A percentile compares a stretch with the other conserved stretches of the same genome.
Conservation (phyloP, 2,888 invertebrate genomes). For the Teleiodes luculella region DNA sequence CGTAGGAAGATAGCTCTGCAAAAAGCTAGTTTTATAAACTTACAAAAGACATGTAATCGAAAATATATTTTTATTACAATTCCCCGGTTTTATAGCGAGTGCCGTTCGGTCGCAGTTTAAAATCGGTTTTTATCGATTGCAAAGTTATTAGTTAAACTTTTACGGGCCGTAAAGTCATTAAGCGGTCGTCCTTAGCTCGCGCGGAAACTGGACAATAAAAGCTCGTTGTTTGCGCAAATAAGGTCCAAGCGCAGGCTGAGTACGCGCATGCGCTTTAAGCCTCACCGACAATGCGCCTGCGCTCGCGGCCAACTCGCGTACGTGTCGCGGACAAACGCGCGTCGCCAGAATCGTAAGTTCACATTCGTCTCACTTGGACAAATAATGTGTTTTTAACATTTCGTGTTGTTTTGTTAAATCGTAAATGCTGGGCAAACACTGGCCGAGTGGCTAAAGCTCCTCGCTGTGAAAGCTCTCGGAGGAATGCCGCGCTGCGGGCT, state of each 20-base stretch:
- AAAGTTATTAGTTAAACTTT: slow-evolving; percentile 49
- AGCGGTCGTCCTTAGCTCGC: slow-evolving; percentile 8
- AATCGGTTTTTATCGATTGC: slow-evolving; percentile 34
- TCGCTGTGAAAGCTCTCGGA: slow-evolving; percentile 55
- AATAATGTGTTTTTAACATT: slow-evolving; percentile 79
- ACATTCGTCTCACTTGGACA: slow-evolving; percentile 76
- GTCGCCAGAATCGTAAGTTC: slow-evolving; percentile 66
- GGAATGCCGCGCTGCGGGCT: slow-evolving; percentile 40
- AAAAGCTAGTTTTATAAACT: no score
- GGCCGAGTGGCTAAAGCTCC: slow-evolving; percentile 45
- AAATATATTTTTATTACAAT: background rate
- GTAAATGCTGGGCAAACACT: slow-evolving; percentile 76
- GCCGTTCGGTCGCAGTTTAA: background rate
- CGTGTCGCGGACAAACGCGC: slow-evolving; percentile 72
- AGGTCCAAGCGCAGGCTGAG: slow-evolving; percentile 45
- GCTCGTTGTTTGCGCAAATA: slow-evolving; percentile 55
- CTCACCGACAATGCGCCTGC: slow-evolving; percentile 63
- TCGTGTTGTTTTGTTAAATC: slow-evolving; percentile 78
- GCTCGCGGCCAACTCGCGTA: slow-evolving; percentile 62
- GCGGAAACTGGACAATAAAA: slow-evolving; percentile 55
- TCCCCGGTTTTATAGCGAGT: no score
- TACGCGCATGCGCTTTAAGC: slow-evolving; percentile 25
- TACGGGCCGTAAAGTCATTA: slow-evolving; percentile 49
- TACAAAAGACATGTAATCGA: no score
- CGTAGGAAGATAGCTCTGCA: no score